Evolutionary conservation across 2,113 vertebrate species (phyloP).

Genomic region (Etheostoma spectabile): DNA sequence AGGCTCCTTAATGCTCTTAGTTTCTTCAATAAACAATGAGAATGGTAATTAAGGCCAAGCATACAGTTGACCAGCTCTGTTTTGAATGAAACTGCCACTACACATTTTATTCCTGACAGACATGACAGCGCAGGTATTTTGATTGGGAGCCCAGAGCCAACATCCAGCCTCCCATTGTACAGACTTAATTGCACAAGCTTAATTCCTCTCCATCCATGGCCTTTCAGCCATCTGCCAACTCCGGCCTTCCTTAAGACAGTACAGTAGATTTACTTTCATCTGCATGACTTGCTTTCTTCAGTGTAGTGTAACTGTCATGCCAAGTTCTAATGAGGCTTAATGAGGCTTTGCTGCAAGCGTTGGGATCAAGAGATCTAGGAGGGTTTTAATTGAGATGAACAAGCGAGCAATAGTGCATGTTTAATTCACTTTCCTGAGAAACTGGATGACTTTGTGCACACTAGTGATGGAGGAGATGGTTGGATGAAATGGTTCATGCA

Average conservation of each 20-base stretch:
- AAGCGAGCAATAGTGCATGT: conserved; percentile 18
- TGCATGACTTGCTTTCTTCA: conserved; percentile 59
- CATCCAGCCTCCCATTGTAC: conserved; percentile 4
- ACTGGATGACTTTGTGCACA: conserved; percentile 6
- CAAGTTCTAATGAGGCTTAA: conserved; percentile 68
- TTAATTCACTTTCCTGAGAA: conserved; percentile 57
- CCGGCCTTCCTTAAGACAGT: conserved; percentile 16
- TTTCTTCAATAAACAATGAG: conserved; percentile 15
- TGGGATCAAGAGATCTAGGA: conserved; percentile 52
- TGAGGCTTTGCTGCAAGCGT: conserved; percentile 56
- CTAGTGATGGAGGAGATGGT: neutral
- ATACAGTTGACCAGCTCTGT: conserved; percentile 55
- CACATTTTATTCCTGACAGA: conserved; percentile 33
- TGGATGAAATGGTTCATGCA: neutral
- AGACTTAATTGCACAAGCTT: conserved; percentile 44
- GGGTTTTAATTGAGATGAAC: conserved; percentile 52
- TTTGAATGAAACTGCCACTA: conserved; percentile 37
- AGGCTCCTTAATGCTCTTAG: neutral
- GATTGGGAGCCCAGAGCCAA: conserved; percentile 47
- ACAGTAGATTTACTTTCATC: conserved; percentile 51
- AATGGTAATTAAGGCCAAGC: conserved; percentile 56
- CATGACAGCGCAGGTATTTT: conserved; percentile 58
- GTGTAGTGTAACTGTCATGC: conserved; percentile 54
- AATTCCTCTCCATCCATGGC: conserved; percentile 52
- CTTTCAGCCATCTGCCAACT: conserved; percentile 36